Percentiles rank a stretch among this genome's conserved stretches.
phyloP scores from a whole-genome alignment of 2,797 vertebrate genomes.

The Myiotriccus ornatus region DNA sequence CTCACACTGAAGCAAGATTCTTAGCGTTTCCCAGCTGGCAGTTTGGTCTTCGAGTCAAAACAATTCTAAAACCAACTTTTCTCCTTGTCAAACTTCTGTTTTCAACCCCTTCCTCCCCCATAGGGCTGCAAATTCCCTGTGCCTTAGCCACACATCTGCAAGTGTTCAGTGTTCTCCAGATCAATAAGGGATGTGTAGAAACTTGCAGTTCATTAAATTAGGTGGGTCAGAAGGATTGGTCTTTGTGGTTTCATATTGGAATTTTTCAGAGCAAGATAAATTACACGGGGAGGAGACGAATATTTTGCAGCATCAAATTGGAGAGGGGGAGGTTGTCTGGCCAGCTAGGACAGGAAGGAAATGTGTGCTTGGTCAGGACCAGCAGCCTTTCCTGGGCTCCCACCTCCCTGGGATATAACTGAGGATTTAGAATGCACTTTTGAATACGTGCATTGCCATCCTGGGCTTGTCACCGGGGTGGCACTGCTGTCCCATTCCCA shows the following conservation, averaged over 20 bases:
- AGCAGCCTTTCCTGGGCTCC: neutral
- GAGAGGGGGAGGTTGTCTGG: neutral
- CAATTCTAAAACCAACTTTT: neutral
- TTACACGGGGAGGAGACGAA: neutral
- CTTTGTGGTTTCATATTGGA: neutral
- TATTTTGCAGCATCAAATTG: neutral
- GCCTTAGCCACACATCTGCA: neutral
- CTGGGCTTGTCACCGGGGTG: neutral
- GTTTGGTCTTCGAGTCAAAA: neutral
- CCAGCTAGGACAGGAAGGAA: neutral
- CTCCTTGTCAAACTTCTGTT: neutral
- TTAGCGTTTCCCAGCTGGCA: neutral
- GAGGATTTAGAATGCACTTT: neutral
- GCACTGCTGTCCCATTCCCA: neutral
- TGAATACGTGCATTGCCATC: neutral
- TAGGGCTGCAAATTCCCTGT: neutral
- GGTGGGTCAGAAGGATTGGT: neutral
- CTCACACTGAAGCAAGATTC: neutral
- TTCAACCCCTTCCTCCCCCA: neutral
- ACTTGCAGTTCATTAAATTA: neutral
- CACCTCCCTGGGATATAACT: neutral
- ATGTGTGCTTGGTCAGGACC: neutral
- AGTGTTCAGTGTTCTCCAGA: neutral
- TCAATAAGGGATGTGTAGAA: neutral
- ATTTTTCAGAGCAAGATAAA: neutral